Conservation (phyloP, 2,888 invertebrate species). For the Macrosiphum euphorbiae region DNA sequence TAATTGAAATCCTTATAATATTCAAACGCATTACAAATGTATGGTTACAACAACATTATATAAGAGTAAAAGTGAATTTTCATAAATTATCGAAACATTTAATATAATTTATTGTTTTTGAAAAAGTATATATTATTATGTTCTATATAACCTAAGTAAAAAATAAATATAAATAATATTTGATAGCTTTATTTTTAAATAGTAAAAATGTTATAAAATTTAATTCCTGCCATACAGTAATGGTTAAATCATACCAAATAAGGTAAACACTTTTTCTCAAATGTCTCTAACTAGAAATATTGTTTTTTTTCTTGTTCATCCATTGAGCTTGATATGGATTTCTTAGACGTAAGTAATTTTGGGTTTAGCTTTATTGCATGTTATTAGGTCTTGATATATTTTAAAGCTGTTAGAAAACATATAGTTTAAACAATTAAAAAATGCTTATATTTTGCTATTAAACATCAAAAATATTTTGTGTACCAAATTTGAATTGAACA, state of each 20-base stretch:
- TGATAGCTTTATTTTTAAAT: not conserved
- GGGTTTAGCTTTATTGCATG: conserved; percentile 58
- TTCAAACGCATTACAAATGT: not conserved
- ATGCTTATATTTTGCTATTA: conserved; percentile 46
- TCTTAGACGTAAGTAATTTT: conserved; percentile 67
- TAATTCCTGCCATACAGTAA: not conserved
- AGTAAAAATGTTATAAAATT: not conserved
- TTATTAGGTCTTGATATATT: conserved; percentile 51
- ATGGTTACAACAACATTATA: not conserved
- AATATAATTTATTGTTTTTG: not conserved
- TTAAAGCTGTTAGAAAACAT: conserved; percentile 26
- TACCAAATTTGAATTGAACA: conserved; percentile 61
- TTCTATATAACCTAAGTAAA: not conserved
- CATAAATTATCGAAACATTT: not conserved
- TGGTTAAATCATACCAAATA: not conserved
- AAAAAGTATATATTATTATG: not conserved
- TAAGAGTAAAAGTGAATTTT: not conserved
- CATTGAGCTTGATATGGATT: conserved; percentile 68
- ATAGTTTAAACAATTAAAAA: conserved; percentile 37
- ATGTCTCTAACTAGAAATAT: conserved; percentile 55
- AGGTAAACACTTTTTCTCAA: conserved; percentile 2
- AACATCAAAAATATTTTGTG: conserved; percentile 50
- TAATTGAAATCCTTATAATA: not conserved
- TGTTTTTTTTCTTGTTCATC: conserved; percentile 63
- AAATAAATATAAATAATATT: not conserved